Conservation (phyloP, 2,797 vertebrate species). For the Tachyglossus aculeatus region DNA sequence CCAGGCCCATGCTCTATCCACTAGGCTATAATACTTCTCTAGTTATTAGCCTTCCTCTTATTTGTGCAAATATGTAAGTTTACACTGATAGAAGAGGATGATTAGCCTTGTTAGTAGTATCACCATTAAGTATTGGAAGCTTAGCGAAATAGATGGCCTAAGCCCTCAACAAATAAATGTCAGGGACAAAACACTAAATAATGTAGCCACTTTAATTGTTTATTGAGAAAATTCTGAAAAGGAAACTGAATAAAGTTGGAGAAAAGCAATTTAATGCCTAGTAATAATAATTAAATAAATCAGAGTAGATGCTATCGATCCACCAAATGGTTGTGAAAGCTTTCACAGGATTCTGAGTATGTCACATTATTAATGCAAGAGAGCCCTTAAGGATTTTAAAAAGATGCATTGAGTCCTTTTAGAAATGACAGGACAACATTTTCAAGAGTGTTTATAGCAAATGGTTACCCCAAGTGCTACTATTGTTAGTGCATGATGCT, state of each 20-base stretch:
- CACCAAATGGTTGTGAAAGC: neutral
- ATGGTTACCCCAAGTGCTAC: neutral
- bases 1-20: too few species aligned
- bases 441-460: neutral
- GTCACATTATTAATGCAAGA: neutral
- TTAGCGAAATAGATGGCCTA: neutral
- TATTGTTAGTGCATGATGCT: neutral
- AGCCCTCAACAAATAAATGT: neutral
- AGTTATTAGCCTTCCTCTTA: neutral
- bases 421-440: neutral
- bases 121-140: neutral
- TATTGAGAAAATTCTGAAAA: slow-evolving; percentile 25
- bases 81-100: neutral
- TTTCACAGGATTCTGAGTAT: slow-evolving; percentile 17
- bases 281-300: neutral
- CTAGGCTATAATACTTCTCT: too few species aligned
- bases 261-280: slow-evolving; percentile 8
- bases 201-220: slow-evolving; percentile 22
- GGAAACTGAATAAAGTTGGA: slow-evolving; percentile 12
- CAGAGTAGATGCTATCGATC: slow-evolving; percentile 1
- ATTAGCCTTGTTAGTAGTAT: neutral
- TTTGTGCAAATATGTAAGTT: neutral
- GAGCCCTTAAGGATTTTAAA: neutral
- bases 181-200: slow-evolving; percentile 2
- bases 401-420: fast-evolving